A percentile compares a stretch with the other conserved stretches of the same genome.
Evolutionary conservation across 2,113 vertebrate genomes (phyloP).

Genomic region (Manacus vitellinus): DNA sequence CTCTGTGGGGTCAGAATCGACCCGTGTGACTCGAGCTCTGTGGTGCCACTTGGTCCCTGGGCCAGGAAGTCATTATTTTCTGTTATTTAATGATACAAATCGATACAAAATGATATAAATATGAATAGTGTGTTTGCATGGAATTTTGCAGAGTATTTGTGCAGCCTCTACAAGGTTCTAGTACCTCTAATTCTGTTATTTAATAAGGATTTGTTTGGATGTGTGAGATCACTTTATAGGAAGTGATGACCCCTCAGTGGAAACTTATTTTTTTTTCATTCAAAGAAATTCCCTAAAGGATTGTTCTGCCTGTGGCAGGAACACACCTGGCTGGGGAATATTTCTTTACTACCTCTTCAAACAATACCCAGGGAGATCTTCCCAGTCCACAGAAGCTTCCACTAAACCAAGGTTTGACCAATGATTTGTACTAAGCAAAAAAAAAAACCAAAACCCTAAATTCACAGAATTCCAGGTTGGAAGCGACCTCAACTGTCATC

Average conservation of each 20-base stretch:
- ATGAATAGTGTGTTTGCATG: rapidly evolving
- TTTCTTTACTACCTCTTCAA: neutral
- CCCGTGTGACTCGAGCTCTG: too few species aligned
- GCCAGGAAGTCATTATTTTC: neutral
- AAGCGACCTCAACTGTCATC: neutral
- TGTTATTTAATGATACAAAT: neutral
- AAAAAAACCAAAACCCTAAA: neutral
- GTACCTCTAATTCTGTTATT: neutral
- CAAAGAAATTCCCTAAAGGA: neutral
- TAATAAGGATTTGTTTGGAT: neutral
- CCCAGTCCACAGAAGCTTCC: neutral
- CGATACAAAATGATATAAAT: neutral
- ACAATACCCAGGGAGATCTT: neutral
- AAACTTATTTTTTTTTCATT: neutral
- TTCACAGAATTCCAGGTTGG: neutral
- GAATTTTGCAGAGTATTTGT: neutral
- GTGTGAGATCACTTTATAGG: neutral
- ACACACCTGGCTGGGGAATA: neutral
- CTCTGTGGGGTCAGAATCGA: neutral
- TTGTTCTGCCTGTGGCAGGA: neutral
- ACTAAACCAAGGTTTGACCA: neutral
- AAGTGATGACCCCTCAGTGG: neutral
- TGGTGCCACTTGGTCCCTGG: rapidly evolving
- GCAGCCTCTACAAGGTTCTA: rapidly evolving
- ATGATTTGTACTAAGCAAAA: neutral